Conservation (phyloP, 2,113 vertebrate genomes). For the Patagioenas fasciata region DNA sequence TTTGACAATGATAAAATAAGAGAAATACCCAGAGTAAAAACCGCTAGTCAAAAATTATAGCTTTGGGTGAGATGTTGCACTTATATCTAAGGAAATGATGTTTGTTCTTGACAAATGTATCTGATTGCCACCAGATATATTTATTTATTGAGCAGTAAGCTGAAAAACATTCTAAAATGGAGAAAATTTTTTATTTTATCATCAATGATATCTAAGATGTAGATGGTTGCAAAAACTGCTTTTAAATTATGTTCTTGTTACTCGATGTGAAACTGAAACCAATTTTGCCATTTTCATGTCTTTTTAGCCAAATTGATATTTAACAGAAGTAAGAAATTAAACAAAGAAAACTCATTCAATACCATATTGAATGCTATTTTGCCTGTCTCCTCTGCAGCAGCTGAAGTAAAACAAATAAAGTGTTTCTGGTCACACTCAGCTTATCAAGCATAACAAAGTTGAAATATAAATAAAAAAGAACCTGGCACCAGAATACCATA, state of each 20-base stretch:
- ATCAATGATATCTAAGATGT: background rate
- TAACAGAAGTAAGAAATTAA: background rate
- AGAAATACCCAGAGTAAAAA: background rate
- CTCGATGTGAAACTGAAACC: background rate
- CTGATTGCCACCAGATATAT: background rate
- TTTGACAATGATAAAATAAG: background rate
- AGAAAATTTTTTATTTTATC: background rate
- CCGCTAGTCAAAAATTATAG: background rate
- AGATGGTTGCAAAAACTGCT: background rate
- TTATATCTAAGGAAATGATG: background rate
- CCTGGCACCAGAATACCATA: background rate
- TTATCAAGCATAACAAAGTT: constrained; percentile 17
- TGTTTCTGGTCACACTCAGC: background rate
- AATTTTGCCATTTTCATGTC: background rate
- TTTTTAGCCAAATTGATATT: background rate
- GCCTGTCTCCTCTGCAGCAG: background rate
- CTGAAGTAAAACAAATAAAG: background rate
- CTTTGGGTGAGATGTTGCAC: background rate
- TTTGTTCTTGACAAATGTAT: too few relatives aligned
- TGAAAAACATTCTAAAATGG: background rate
- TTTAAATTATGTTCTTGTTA: background rate
- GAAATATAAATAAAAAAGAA: background rate
- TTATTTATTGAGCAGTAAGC: background rate
- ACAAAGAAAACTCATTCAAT: background rate
- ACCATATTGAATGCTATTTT: rapidly evolving